These are phyloP conservation scores for Argyresthia goedartella DNA, from an alignment of 2,888 invertebrate species.

Conservation along the genomic window DNA sequence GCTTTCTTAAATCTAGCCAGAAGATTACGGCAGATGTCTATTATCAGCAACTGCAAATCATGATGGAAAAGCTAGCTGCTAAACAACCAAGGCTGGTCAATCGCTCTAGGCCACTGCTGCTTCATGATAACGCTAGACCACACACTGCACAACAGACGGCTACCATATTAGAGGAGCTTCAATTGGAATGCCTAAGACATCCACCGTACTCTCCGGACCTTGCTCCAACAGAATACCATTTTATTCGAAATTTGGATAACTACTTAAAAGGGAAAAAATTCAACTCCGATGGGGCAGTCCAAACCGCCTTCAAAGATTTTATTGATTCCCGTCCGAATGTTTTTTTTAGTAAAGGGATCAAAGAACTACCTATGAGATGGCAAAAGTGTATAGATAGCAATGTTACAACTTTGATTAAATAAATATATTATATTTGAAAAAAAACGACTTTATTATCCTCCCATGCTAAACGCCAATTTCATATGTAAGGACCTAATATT, in stretches of 20 bases:
- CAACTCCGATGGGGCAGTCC: neutral
- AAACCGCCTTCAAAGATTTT: neutral
- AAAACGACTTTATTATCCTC: no score
- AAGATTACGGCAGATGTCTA: no score
- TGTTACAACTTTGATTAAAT: no score
- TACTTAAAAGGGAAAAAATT: neutral
- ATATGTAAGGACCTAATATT: no score
- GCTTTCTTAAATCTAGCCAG: no score
- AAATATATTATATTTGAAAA: no score
- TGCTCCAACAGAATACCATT: neutral
- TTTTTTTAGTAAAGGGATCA: neutral
- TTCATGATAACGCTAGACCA: slow-evolving; percentile 14
- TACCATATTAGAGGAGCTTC: neutral
- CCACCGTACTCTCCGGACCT: neutral
- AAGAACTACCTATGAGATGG: no score
- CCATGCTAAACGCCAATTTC: no score
- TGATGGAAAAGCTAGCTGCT: neutral
- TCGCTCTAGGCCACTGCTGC: slow-evolving; percentile 13
- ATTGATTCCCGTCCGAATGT: neutral
- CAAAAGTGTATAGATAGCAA: no score
- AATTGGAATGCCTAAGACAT: neutral
- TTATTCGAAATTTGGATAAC: neutral
- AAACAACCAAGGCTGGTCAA: slow-evolving; percentile 11
- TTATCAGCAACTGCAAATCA: no score
- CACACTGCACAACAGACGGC: slow-evolving; percentile 10